These are phyloP conservation scores for Bombylius discolor DNA, from an alignment of 2,888 invertebrate species.

Conservation along the genomic window DNA sequence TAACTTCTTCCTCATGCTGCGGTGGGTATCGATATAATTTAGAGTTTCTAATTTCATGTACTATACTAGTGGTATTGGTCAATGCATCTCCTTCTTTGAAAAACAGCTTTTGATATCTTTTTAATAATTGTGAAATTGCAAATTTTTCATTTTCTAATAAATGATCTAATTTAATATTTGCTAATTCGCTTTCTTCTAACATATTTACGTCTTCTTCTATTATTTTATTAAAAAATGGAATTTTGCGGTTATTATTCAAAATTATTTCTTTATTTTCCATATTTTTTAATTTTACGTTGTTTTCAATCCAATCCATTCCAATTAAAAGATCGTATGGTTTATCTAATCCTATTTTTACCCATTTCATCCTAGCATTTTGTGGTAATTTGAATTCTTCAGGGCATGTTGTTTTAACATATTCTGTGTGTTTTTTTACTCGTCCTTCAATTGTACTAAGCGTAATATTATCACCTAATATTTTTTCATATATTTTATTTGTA, in stretches of 20 bases:
- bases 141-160: slow-evolving; percentile 6
- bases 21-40: slow-evolving; percentile 3
- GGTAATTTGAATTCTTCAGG: no score
- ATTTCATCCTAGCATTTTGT: no score
- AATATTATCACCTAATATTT: no score
- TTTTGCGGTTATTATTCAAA: slow-evolving; percentile 5
- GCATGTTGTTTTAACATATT: no score
- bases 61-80: background rate
- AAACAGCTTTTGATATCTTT: slow-evolving; percentile 9
- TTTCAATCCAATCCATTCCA: slow-evolving; percentile 11
- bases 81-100: slow-evolving; percentile 10
- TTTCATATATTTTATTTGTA: no score
- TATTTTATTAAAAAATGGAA: slow-evolving; percentile 10
- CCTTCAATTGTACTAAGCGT: no score
- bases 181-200: slow-evolving; percentile 6
- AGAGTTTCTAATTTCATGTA: slow-evolving; percentile 8
- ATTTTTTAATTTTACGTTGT: slow-evolving; percentile 10
- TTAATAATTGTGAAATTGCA: slow-evolving; percentile 5
- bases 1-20: slow-evolving; percentile 6
- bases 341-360: no score
- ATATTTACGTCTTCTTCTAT: slow-evolving; percentile 8
- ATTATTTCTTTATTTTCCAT: slow-evolving; percentile 8
- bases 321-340: slow-evolving; percentile 12
- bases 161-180: slow-evolving; percentile 5
- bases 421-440: no score